These are phyloP conservation scores for Cydia amplana DNA, from an alignment of 1,140 invertebrate species.

Conservation along the genomic window DNA sequence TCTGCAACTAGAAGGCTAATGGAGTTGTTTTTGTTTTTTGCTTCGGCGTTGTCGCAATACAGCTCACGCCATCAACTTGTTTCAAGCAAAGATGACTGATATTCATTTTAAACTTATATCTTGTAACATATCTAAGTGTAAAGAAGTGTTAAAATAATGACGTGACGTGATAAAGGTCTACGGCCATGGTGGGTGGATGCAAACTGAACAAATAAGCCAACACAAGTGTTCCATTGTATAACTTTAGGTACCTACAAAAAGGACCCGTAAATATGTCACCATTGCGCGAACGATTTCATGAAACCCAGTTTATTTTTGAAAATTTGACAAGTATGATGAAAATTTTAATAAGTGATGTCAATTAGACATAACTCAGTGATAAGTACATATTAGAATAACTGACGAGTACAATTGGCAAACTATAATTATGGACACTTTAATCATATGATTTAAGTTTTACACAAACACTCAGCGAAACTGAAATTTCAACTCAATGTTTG, in stretches of 20 bases:
- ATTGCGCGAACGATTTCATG: background rate
- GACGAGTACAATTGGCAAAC: too few species aligned
- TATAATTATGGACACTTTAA: too few species aligned
- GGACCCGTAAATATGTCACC: background rate
- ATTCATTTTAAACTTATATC: background rate
- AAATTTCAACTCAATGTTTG: too few species aligned
- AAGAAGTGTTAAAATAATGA: constrained; percentile 3
- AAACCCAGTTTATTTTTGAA: background rate
- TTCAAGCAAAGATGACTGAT: background rate
- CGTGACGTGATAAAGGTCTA: constrained; percentile 8
- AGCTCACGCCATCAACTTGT: too few species aligned
- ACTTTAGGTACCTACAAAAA: background rate
- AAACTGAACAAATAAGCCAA: constrained; percentile 4
- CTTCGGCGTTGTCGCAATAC: too few species aligned
- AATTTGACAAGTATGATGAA: background rate
- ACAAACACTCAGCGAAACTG: too few species aligned
- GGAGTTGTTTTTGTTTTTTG: too few species aligned
- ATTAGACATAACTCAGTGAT: too few species aligned
- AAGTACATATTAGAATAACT: too few species aligned
- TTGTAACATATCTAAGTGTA: background rate
- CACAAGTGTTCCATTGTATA: constrained; percentile 1
- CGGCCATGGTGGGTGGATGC: background rate
- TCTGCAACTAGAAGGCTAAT: too few species aligned
- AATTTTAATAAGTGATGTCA: too few species aligned
- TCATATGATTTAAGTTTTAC: too few species aligned